Evolutionary conservation across 1,140 invertebrate species (phyloP).

Genomic region (Planococcus citri): DNA sequence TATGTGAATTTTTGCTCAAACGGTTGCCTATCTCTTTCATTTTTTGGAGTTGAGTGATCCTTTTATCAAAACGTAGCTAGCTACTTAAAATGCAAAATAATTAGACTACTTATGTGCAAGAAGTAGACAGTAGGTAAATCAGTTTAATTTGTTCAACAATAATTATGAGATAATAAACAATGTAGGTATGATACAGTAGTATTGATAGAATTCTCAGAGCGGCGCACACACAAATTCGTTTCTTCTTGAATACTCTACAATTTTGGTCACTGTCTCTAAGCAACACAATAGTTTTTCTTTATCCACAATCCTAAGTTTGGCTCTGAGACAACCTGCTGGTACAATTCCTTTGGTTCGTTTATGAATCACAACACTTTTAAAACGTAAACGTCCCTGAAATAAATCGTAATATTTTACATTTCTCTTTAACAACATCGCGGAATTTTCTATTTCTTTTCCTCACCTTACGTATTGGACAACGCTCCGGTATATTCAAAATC

Average conservation of each 20-base stretch:
- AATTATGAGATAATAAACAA: too few species aligned
- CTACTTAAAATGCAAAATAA: too few species aligned
- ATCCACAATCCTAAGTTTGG: background rate
- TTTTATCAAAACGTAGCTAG: too few species aligned
- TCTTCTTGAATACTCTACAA: background rate
- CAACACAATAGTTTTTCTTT: background rate
- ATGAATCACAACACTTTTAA: background rate
- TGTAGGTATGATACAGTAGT: too few species aligned
- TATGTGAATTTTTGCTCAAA: too few species aligned
- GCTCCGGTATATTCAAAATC: background rate
- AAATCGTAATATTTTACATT: background rate
- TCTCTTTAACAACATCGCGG: background rate
- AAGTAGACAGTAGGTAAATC: too few species aligned
- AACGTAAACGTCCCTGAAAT: background rate
- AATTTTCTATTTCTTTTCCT: too few species aligned
- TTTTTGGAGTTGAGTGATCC: too few species aligned
- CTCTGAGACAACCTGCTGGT: background rate
- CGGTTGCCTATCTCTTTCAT: too few species aligned
- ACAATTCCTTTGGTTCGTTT: background rate
- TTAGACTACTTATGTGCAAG: too few species aligned
- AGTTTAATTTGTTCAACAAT: too few species aligned
- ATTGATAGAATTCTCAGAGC: too few species aligned
- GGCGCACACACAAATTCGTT: background rate
- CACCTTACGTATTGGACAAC: background rate
- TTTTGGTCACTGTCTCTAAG: background rate